Evolutionary conservation across 2,888 invertebrate genomes (phyloP), one percentile per base, ranked within the genome.

Genomic region (Leuctra nigra): DNA sequence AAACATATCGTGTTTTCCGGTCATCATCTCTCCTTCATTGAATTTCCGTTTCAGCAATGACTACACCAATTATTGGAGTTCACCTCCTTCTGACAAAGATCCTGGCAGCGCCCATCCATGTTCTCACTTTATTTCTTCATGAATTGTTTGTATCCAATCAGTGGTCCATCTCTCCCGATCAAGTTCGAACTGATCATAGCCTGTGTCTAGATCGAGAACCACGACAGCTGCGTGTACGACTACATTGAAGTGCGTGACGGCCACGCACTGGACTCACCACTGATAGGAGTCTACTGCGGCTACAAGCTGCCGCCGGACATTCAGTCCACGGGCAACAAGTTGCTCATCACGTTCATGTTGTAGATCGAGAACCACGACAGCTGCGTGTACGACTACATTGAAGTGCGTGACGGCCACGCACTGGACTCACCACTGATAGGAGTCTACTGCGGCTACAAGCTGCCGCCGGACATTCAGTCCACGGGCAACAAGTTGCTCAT

Each of bases 211-310:
- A 90, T 99, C 61, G 99, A 99, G 75, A 96, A 96, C 73, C 97
- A 98, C 69, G 98, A 99, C 72, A 93, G 91, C 65, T 99, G 99
- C 71, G 92, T 95, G 20, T 99, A 99, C 70, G 99, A 99, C 71
- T 96, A 90, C 69, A 87, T 99, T 18, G 96, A 97, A 72, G 86
- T 99, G 1, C 78, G 94, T 38, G 97, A 98, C 69, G 98, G 98
- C 0, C 84, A 88, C 63, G 81, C 81, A 11, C 78, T 83, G 64
- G 87, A 91, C 64, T 88, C 92, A 39, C 85, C 87, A 0, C 76
- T 90, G 59, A 84, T 95, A 62, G 78, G 91, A 41, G 88, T 91
- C 67, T 94, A 89, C 73, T 98, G 98, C 71, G 97, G 97, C 4
- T 93, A 96, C 73, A 94, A 94, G 73, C 82, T 91, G 58, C 97